Base-by-base conservation (phyloP, 2,888 invertebrate species). In the Eupithecia centaureata region DNA sequence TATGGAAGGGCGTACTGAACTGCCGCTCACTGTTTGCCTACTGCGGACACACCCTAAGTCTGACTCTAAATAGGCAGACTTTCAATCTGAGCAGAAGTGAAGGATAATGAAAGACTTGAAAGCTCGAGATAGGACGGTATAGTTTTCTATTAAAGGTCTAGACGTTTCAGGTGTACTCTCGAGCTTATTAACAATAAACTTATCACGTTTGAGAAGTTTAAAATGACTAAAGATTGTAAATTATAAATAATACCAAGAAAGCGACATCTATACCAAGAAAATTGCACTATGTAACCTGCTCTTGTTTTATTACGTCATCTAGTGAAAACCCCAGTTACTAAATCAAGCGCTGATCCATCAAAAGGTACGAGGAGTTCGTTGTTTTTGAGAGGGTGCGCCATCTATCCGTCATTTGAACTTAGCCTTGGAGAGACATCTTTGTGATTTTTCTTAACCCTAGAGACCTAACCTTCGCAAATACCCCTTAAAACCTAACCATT, bases 291-390 rank as follows among this genome's bases (percentile, higher is more conserved):
- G 58, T 57, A 35, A n/a, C 22, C 35, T n/a, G 60, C 8, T 15
- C 15, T 22, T 12, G 47, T 22, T 47, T 10, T 8, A 12, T 10
- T 22, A 47, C 63, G 73, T 66, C 75, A 80, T 77, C 80, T 77
- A 52, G 73, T 71, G 3, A 61, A 47, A 22, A 33, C 2, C 25
- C 1, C 32, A 15, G 57, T n/a, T 72, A 73, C 66, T 47, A 61
- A n/a, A 54, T 56, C 27, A 52, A 15, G 15, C 5, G 27, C 27
- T 15, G 27, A 15, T 27, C 27, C 27, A 15, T 5, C 7, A 52
- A 25, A 25, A 25, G 25, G 5, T 51, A 13, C 1, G 51, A 25
- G 25, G 25, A 52, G 1, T 5, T 13, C n/a, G n/a, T n/a, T n/a
- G n/a, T n/a, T 52, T 15, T 52, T 15, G 27, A 5, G 52, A 25